Evolutionary conservation across 2,113 vertebrate genomes (phyloP), one percentile per base, ranked within the genome.

Genomic region (Eonycteris spelaea): DNA sequence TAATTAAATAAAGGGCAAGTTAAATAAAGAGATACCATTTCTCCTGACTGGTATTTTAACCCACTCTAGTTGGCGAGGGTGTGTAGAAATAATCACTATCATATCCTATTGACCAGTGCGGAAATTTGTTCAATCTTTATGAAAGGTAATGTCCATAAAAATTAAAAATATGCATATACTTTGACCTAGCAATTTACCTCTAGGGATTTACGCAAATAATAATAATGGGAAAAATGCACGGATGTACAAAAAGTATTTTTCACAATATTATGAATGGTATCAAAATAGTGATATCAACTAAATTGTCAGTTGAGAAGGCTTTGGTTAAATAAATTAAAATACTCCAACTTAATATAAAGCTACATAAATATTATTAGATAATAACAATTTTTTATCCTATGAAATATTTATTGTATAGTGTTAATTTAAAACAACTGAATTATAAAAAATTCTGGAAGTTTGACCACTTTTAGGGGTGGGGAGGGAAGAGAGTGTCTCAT

Each of bases 111-210:
- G 90, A 91, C 67, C 78, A 79, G 1, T 48, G 40, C 78, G 33
- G 35, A 96, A 91, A 86, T 86, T 89, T 88, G 33, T 68, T 90
- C 5, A 19, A 96, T 74, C 70, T 87, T 95, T 63, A 26, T 90
- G 18, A 70, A 95, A 95, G 24, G 43, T 78, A 93, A 79, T 95
- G 95, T 94, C 51, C 86, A 95, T 86, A 95, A 93, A 93, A 95
- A 86, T 94, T 90, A 71, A 74, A 97, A 95, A 74, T 80, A 26
- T 65, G 4, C 24, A 43, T 59, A 84, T 16, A 65, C 7, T 93
- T 86, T 96, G 92, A 95, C 87, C 51, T 95, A 80, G 18, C 15
- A 92, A 94, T 93, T 97, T 93, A 96, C 45, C 53, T 83, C 38
- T 59, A 65, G 35, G 71, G 30, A 95, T 93, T 90, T 86, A 95